Base-by-base conservation (phyloP, 2,797 vertebrate genomes). In the Pelochelys cantorii region DNA sequence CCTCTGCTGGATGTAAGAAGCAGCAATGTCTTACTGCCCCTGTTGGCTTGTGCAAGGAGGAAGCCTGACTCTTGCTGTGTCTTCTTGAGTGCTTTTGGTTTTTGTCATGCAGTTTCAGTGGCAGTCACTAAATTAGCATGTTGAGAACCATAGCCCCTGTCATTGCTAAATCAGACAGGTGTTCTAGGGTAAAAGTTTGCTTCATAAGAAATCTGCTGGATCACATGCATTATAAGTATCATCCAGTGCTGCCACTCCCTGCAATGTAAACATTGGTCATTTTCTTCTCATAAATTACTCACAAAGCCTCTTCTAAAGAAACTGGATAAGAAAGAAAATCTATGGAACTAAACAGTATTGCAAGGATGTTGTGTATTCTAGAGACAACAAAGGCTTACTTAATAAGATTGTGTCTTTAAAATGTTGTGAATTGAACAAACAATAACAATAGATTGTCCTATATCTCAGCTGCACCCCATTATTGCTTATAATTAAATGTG, bases 361-460 rank as follows among this genome's bases (percentile, higher is more conserved):
- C 55, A 87, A 79, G 23, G 57, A 90, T 81, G 53, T 94, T 94
- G 84, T 87, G n/a, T 89, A 83, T 90, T 94, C 62, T 83, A 81
- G 71, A 87, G 81, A 82, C 9, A 86, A 18, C 7, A 83, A 11
- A 86, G 1, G 1, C 23, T 79, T 84, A 52, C 23, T 94, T 93
- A 5, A 54, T 2, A 8, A 81, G 85, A 87, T 20, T 18, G 17
- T 79, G 94, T 52, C 88, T 65, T 60, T 85, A 89, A 89, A 92
- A 91, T 42, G 79, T 68, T 86, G 77, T 91, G 65, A 84, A 90
- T 87, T 75, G 65, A 86, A 74, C 22, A 82, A 87, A 88, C 91
- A 92, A 85, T 77, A 77, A 78, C 62, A 77, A 65, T 62, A 93
- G 95, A 93, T 89, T 85, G 42, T 54, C 65, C 34, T 17, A 10